Evolutionary conservation across 2,113 vertebrate species (phyloP).

Genomic region (Hyperopisus bebe): DNA sequence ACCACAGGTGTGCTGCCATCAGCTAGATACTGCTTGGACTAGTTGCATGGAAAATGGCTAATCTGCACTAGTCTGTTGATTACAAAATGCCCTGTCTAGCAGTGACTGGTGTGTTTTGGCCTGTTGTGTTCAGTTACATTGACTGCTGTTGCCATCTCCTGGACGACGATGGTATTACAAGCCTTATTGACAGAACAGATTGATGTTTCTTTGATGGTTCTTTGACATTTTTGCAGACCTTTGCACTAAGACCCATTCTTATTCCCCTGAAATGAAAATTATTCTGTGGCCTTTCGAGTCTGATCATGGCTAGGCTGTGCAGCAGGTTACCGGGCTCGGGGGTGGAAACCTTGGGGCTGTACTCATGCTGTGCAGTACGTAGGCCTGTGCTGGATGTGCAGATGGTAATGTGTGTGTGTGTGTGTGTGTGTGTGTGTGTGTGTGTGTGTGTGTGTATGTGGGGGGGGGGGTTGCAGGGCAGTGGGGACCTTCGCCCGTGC

Average conservation of each 20-base stretch:
- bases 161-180: conserved; percentile 3
- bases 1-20: background rate
- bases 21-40: background rate
- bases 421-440: conserved; percentile 4
- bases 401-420: background rate
- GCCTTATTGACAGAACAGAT: background rate
- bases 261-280: background rate
- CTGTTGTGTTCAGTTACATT: background rate
- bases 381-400: background rate
- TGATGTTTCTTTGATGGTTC: background rate
- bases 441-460: too few species aligned
- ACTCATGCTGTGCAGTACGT: background rate
- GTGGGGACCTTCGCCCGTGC: conserved; percentile 88
- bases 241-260: background rate
- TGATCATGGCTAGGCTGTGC: background rate
- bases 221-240: background rate
- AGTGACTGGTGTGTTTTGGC: background rate
- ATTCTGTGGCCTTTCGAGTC: background rate
- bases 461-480: conserved; percentile 58
- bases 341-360: background rate
- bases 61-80: background rate
- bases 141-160: conserved; percentile 30
- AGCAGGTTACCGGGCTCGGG: background rate
- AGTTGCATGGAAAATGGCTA: background rate
- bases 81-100: background rate